Conservation (phyloP, 2,888 invertebrate genomes). For the Laspeyria flexula region DNA sequence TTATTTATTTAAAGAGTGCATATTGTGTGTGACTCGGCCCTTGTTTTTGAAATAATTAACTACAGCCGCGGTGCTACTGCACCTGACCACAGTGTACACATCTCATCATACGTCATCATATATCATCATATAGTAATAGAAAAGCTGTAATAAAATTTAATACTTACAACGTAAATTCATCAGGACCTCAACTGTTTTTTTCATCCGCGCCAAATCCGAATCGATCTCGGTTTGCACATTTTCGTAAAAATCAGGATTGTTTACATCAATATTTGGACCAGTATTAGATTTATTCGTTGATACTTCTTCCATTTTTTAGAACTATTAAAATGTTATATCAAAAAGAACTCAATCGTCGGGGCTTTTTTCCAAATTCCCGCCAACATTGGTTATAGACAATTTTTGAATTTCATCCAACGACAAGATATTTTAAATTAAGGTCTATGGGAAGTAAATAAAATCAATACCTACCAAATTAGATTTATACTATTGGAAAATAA, state of each 20-base stretch:
- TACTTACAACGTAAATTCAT: constrained; percentile 62
- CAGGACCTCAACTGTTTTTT: constrained; percentile 55
- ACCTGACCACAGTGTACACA: no score
- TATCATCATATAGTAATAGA: no score
- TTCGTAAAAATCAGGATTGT: constrained; percentile 60
- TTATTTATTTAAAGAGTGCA: no score
- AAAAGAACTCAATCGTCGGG: background rate
- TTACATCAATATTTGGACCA: constrained; percentile 53
- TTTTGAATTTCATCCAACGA: no score
- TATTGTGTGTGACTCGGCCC: no score
- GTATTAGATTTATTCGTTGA: constrained; percentile 4
- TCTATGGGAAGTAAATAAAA: no score
- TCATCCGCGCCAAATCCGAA: constrained; percentile 56
- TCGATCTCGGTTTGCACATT: constrained; percentile 59
- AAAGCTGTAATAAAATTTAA: background rate
- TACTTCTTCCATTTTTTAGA: constrained; percentile 22
- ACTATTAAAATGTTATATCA: background rate
- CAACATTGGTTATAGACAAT: background rate
- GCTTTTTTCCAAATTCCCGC: background rate
- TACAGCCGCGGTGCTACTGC: no score
- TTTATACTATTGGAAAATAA: no score
- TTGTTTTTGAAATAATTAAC: no score
- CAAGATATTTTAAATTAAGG: no score
- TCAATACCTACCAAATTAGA: no score
- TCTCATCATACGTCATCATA: no score